Evolutionary conservation across 2,888 invertebrate genomes (phyloP).

Genomic region (Hyposoter didymator): DNA sequence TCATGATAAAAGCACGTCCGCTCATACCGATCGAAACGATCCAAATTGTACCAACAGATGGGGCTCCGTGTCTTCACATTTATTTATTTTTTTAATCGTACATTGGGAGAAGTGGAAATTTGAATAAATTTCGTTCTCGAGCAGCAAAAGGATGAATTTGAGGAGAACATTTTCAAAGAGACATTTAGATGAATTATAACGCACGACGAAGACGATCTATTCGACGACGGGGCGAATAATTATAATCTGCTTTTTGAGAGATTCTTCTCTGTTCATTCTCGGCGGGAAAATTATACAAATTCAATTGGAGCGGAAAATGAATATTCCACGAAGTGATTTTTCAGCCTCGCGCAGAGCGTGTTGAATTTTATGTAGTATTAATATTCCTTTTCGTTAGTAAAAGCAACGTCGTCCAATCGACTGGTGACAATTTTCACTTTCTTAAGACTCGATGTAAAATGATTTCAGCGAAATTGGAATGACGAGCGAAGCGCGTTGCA

Average conservation of each 20-base stretch:
- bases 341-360: neutral
- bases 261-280: neutral
- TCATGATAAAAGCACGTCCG: neutral
- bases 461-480: neutral
- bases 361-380: neutral
- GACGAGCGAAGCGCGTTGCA: neutral
- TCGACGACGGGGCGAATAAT: neutral
- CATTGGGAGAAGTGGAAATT: neutral
- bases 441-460: neutral
- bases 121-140: neutral
- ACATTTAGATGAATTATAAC: neutral
- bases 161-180: neutral
- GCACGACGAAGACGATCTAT: neutral
- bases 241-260: neutral
- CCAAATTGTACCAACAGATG: neutral
- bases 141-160: neutral
- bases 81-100: neutral
- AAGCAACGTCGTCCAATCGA: neutral
- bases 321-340: neutral
- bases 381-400: neutral
- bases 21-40: neutral
- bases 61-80: neutral
- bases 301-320: slow-evolving; percentile 4
- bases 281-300: neutral
- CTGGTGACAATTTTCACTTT: neutral